These are phyloP conservation scores for Episyrphus balteatus DNA, from an alignment of 1,140 invertebrate genomes.

Conservation along the genomic window DNA sequence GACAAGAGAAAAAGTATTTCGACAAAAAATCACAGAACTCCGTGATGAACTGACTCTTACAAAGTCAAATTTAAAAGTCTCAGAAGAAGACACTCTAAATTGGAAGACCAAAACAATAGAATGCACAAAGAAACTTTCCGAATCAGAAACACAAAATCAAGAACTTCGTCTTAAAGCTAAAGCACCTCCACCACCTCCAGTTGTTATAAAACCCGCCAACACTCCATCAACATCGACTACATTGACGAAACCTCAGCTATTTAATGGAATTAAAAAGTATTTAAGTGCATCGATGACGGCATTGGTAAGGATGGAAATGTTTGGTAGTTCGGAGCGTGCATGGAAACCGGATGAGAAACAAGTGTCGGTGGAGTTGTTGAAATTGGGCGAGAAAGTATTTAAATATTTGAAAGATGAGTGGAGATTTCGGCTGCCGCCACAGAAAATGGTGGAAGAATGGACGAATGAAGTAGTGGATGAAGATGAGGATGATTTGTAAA, in stretches of 20 bases:
- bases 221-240: neutral
- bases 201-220: neutral
- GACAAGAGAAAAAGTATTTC: too few species aligned
- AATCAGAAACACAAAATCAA: slow-evolving; percentile 2
- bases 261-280: slow-evolving; percentile 29
- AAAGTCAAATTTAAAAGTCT: too few species aligned
- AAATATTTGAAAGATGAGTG: slow-evolving; percentile 26
- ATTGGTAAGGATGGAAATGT: slow-evolving; percentile 32
- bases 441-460: slow-evolving; percentile 18
- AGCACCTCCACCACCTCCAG: neutral
- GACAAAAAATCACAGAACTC: too few species aligned
- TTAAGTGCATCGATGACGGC: slow-evolving; percentile 23
- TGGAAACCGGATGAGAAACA: slow-evolving; percentile 27
- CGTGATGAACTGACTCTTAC: too few species aligned
- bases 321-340: slow-evolving; percentile 18
- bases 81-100: too few species aligned
- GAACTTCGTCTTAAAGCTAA: slow-evolving; percentile 1
- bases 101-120: too few species aligned
- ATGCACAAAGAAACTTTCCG: neutral
- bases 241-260: slow-evolving; percentile 23
- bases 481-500: too few species aligned
- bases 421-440: slow-evolving; percentile 24
- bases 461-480: neutral
- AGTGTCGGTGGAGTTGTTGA: slow-evolving; percentile 20
- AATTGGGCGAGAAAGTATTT: slow-evolving; percentile 22